A percentile compares a stretch with the other conserved stretches of the same genome.
Conservation (phyloP, 2,113 vertebrate species). For the Sinocyclocheilus anophthalmus region DNA sequence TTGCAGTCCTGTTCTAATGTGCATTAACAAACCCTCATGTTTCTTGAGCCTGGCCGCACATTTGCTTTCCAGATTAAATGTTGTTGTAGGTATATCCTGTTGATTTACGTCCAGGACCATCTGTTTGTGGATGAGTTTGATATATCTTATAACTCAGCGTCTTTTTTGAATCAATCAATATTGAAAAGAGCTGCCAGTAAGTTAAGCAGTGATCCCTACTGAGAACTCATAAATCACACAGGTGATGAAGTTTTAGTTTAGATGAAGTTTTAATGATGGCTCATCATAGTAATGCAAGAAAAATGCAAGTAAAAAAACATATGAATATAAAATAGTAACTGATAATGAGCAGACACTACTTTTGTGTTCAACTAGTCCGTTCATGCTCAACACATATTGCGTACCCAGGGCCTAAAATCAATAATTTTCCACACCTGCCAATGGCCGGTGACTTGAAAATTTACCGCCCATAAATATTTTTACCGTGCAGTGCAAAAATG, state of each 20-base stretch:
- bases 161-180: neutral
- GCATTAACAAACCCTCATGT: slow-evolving; percentile 37
- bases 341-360: neutral
- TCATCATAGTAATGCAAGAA: neutral
- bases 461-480: too few species aligned
- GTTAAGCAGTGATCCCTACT: neutral
- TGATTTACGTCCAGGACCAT: slow-evolving; percentile 7
- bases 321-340: too few species aligned
- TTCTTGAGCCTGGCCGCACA: slow-evolving; percentile 4
- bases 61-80: slow-evolving; percentile 24
- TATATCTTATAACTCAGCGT: neutral
- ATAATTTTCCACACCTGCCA: too few species aligned
- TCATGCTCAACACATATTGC: neutral
- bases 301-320: neutral
- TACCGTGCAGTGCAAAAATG: too few species aligned
- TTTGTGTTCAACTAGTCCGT: neutral
- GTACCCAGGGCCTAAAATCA: too few species aligned
- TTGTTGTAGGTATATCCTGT: neutral
- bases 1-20: slow-evolving; percentile 28
- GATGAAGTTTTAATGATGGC: neutral
- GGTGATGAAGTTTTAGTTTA: neutral
- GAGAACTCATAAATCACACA: neutral
- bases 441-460: too few species aligned
- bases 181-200: slow-evolving; percentile 1
- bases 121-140: neutral